Conservation (phyloP, 1,140 invertebrate species). For the Drosophila prosaltans region DNA sequence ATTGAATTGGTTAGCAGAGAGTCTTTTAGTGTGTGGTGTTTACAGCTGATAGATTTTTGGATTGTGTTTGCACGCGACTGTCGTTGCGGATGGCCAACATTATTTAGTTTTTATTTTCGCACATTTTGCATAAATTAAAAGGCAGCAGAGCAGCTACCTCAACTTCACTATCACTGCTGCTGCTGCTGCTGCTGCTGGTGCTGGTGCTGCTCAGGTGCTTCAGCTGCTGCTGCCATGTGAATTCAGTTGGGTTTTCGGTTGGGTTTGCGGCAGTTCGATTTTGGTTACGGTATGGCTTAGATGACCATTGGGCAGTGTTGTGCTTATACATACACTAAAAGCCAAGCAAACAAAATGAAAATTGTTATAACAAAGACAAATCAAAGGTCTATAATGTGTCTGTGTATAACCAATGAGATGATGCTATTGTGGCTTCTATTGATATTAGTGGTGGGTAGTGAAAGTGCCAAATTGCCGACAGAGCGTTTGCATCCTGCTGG, state of each 20-base stretch:
- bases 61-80: slow-evolving; percentile 51
- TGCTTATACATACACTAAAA: slow-evolving; percentile 27
- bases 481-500: slow-evolving; percentile 57
- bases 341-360: slow-evolving; percentile 46
- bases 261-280: slow-evolving; percentile 62
- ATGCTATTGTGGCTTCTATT: slow-evolving; percentile 22
- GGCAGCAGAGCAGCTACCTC: slow-evolving; percentile 23
- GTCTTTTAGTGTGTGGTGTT: slow-evolving; percentile 23
- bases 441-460: slow-evolving; percentile 39
- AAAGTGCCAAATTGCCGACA: slow-evolving; percentile 55
- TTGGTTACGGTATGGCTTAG: slow-evolving; percentile 44
- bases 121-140: slow-evolving; percentile 79
- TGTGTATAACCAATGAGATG: slow-evolving; percentile 39
- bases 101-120: slow-evolving; percentile 79
- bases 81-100: slow-evolving; percentile 58
- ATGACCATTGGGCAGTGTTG: slow-evolving; percentile 28
- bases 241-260: slow-evolving; percentile 68
- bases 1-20: slow-evolving; percentile 24
- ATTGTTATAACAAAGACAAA: slow-evolving; percentile 37
- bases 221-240: slow-evolving; percentile 2
- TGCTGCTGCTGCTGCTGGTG: slow-evolving; percentile 9
- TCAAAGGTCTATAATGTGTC: slow-evolving; percentile 61
- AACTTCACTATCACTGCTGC: slow-evolving; percentile 7
- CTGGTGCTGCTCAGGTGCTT: slow-evolving; percentile 1
- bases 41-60: slow-evolving; percentile 56